Conservation (phyloP, 2,888 invertebrate species). For the Netelia melanura region DNA sequence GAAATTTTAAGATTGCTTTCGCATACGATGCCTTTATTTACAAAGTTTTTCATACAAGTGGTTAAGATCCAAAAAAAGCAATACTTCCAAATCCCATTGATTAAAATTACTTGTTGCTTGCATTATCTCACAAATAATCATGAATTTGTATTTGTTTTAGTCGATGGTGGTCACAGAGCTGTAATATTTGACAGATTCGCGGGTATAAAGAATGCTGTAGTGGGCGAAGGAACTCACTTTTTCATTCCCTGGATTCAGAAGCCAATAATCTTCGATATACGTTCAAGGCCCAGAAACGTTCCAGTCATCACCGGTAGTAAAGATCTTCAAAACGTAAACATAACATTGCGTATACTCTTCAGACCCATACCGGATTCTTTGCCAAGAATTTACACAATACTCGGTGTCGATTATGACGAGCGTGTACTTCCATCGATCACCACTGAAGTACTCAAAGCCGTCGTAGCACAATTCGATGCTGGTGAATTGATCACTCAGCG, state of each 20-base stretch:
- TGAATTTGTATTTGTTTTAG: constrained; percentile 85
- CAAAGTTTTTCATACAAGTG: too few species aligned
- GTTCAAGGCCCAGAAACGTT: constrained; percentile 98
- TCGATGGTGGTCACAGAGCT: constrained; percentile 99
- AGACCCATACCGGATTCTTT: constrained; percentile 97
- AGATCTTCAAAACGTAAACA: constrained; percentile 99
- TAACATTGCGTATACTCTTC: constrained; percentile 98
- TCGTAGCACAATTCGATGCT: constrained; percentile 99
- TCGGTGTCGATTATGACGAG: constrained; percentile 99
- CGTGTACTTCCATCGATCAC: constrained; percentile 99
- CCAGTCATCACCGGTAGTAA: constrained; percentile 99
- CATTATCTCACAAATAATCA: constrained; percentile 23
- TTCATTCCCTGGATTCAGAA: constrained; percentile 99
- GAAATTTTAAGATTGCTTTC: too few species aligned
- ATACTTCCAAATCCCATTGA: too few species aligned
- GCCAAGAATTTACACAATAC: constrained; percentile 97
- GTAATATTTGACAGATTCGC: constrained; percentile 99
- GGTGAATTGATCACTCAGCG: constrained; percentile 99
- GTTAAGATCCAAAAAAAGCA: too few species aligned
- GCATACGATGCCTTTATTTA: too few species aligned
- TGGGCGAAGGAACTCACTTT: constrained; percentile 99
- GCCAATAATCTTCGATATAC: constrained; percentile 99
- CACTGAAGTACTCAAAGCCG: constrained; percentile 98
- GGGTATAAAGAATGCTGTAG: constrained; percentile 96
- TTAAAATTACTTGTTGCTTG: too few species aligned